Evolutionary conservation across 2,113 vertebrate species (phyloP), one percentile per base, ranked within the genome.

Genomic region (Nematolebias whitei): DNA sequence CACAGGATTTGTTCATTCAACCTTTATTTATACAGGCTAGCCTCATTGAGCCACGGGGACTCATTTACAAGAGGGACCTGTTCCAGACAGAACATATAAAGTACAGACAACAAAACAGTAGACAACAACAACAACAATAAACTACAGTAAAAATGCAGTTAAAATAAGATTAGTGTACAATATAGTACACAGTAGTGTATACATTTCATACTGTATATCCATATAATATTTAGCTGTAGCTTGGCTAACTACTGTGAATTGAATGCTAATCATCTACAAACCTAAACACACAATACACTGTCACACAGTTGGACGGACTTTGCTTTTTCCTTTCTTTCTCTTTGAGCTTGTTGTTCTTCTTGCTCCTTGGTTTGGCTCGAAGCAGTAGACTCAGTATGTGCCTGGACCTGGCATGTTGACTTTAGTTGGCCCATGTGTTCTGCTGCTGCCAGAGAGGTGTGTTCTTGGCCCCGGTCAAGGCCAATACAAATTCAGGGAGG

Each of bases 401-500:
- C 76, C 70, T 53, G 61, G 54, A 79, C 79, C 55, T 76, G 77
- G 81, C 77, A 80, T 87, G 83, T 85, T 87, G 76, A 88, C 83
- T 87, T 79, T 63, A 87, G 66, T 57, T 35, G 62, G 65, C 63
- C 78, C 49, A 64, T 82, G 69, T 70, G 78, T 76, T 79, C 68
- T 71, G 56, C 68, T 19, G 32, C 78, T 87, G 86, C 86, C 85
- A 85, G 74, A 83, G 65, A 79, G 85, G 83, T 67, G 62, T 79
- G 73, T 69, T 81, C 69, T 70, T 79, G 71, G 79, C 80, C 49
- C 32, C 40, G 55, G 65, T 41, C 65, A 62, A 78, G 56, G 78
- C 88, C 82, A 71, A 71, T 69, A 38, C 69, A 73, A 80, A 78
- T 63, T 54, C 23, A 83, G 78, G 52, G 68, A 74, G 79, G 65